Conservation (phyloP, 1,140 invertebrate genomes). For the Drosophila sp. region DNA sequence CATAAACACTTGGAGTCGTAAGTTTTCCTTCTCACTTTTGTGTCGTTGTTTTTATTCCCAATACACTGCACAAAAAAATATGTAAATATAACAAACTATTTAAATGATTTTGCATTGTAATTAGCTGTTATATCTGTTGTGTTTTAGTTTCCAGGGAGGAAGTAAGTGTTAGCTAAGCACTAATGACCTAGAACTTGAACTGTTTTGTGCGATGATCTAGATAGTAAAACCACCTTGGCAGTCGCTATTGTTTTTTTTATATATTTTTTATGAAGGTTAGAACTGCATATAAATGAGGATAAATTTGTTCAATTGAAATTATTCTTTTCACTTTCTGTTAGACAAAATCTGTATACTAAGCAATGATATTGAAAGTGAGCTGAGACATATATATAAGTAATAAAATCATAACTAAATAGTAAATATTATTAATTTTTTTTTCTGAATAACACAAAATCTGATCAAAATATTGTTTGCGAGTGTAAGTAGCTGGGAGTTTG, state of each 20-base stretch:
- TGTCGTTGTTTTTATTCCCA: not conserved
- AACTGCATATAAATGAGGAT: slow-evolving; percentile 7
- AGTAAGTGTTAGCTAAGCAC: slow-evolving; percentile 47
- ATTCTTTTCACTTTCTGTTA: not conserved
- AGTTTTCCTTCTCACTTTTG: not conserved
- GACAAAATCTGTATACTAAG: not conserved
- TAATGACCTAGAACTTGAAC: slow-evolving; percentile 76
- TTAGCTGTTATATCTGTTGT: slow-evolving; percentile 4
- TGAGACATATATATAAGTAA: not conserved
- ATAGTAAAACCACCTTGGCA: slow-evolving; percentile 30
- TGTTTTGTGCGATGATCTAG: slow-evolving; percentile 37
- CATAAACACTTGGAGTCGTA: not conserved
- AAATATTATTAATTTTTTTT: not conserved
- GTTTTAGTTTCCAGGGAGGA: slow-evolving; percentile 46
- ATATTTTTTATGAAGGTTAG: slow-evolving; percentile 3
- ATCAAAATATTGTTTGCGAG: not conserved
- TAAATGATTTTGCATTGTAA: slow-evolving; percentile 29
- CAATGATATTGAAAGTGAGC: not conserved
- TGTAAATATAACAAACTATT: not conserved
- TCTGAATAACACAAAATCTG: not conserved
- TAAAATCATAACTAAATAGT: not conserved
- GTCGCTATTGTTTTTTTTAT: not conserved
- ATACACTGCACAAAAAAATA: slow-evolving; percentile 15
- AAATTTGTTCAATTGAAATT: slow-evolving; percentile 5
- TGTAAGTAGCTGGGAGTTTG: slow-evolving; percentile 7